phyloP scores from a whole-genome alignment of 2,113 vertebrate species.

The Microtus richardsoni region DNA sequence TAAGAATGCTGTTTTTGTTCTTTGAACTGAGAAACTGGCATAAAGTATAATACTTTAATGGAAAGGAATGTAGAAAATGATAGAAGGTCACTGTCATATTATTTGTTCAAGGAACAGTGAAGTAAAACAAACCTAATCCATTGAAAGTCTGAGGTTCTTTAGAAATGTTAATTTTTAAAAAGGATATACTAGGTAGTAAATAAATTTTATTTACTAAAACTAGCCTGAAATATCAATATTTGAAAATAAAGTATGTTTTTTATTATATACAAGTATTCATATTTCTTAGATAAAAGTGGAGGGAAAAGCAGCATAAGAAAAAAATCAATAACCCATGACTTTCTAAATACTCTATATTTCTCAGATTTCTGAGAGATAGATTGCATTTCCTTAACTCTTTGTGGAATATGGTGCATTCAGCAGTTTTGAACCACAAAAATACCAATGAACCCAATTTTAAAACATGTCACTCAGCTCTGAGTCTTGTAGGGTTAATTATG shows the following conservation, averaged over 20 bases:
- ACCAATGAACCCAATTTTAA: not conserved
- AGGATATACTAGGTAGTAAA: not conserved
- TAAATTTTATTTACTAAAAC: not conserved
- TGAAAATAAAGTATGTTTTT: conserved; percentile 12
- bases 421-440: not conserved
- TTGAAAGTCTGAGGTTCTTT: not conserved
- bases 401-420: not conserved
- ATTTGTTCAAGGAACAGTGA: not conserved
- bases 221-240: not conserved
- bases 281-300: not conserved
- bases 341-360: not conserved
- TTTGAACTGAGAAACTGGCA: not conserved
- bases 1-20: not conserved
- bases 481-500: conserved; percentile 51
- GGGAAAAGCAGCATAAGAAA: not conserved
- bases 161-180: conserved; percentile 59
- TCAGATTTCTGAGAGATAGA: not conserved
- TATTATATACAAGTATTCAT: conserved; percentile 2
- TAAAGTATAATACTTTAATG: not conserved
- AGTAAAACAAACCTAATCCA: not conserved
- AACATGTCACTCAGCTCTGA: conserved; percentile 13
- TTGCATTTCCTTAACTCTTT: not conserved
- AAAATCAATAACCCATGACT: not conserved
- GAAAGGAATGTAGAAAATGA: not conserved
- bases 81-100: not conserved